Evolutionary conservation across 2,797 vertebrate species (phyloP), one percentile per base, ranked within the genome.

Genomic region (Cryptoprocta ferox): DNA sequence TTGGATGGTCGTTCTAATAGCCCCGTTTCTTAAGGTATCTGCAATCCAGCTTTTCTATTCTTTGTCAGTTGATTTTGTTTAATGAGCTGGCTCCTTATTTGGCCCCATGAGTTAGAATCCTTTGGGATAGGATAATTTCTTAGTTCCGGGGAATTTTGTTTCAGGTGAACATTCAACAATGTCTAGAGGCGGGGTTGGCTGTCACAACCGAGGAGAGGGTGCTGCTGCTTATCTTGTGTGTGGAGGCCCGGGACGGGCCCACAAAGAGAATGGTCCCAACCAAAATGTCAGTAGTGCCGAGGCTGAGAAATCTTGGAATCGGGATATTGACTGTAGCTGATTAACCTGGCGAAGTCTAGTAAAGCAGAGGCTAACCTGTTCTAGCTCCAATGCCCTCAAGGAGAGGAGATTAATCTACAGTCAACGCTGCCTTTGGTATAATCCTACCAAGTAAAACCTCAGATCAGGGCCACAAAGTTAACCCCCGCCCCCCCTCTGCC

Each of bases 401-500:
- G 35, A 76, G 70, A 68, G 56, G 83, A 10, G 30, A 28, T 42
- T n/a, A 66, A 71, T 3, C 19, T 6, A 13, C 1, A 1, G n/a
- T 84, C 5, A 5, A 30, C 2, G 2, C 6, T 28, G 56, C 63
- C 37, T 76, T 35, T 11, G 14, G 6, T 24, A 21, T 15, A 24
- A 37, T 37, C 16, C 68, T 16, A 21, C 66, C 66, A 48, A 48
- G 37, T 2, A 26, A 35, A 37, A 10, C 35, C 13, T 11, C 26
- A 28, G 45, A 37, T 37, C n/a, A 7, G 39, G 56, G 48, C 26
- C 53, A 24, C 61, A 4, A 15, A 37, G 4, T 7, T 5, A 19
- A 7, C 3, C 37, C 32, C 18, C 0, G 2, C 2, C 24, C 19
- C 32, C 10, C 1, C 8, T 7, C 13, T 11, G 37, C 30, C 26